These are phyloP conservation scores for Tamandua tetradactyla DNA, from an alignment of 2,797 vertebrate genomes.

Conservation along the genomic window DNA sequence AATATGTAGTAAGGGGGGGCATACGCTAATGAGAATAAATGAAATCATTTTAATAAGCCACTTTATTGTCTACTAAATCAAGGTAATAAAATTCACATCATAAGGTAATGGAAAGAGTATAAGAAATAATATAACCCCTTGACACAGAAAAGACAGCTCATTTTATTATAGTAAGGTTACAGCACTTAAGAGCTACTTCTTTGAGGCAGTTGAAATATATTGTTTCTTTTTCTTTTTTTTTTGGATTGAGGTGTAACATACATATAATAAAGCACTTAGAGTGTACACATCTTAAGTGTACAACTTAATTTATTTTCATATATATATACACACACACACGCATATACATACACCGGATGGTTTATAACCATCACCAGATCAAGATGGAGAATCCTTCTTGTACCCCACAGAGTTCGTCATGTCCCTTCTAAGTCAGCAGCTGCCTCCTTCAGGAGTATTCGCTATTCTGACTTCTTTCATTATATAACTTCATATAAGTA, in stretches of 20 bases:
- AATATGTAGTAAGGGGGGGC: not conserved
- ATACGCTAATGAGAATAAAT: conserved; percentile 11
- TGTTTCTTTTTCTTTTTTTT: not conserved
- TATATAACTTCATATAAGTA: not conserved
- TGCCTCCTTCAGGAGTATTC: not conserved
- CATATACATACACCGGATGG: not conserved
- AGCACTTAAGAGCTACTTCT: not conserved
- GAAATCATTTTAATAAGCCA: conserved; percentile 49
- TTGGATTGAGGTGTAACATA: not conserved
- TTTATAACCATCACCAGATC: not conserved
- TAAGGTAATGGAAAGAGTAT: not conserved
- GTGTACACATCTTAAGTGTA: not conserved
- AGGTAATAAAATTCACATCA: conserved; percentile 52
- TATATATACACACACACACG: not conserved
- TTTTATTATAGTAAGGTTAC: not conserved
- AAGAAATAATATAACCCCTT: conserved; percentile 15
- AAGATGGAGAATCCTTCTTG: not conserved
- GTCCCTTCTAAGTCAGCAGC: not conserved
- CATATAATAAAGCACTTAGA: not conserved
- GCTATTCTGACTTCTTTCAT: not conserved
- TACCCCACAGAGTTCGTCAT: not conserved
- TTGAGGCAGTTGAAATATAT: not conserved
- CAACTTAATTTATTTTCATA: not conserved
- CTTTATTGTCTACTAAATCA: conserved; percentile 46
- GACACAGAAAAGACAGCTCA: not conserved